These are phyloP conservation scores for Phalloptychus januarius DNA, from an alignment of 2,797 vertebrate genomes.

Conservation along the genomic window DNA sequence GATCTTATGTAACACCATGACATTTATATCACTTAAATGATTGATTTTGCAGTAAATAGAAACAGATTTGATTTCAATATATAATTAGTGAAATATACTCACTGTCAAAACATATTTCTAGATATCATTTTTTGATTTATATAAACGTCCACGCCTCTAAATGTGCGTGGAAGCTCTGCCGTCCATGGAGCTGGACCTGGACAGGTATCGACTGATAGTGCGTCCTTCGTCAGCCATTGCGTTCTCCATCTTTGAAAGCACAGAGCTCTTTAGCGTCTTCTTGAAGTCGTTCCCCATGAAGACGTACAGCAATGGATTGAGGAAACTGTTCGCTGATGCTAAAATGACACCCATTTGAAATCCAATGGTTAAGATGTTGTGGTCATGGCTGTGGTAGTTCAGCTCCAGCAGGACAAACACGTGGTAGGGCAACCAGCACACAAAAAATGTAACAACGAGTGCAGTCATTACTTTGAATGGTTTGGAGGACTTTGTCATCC, in stretches of 20 bases:
- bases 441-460: constrained; percentile 89
- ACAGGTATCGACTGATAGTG: constrained; percentile 86
- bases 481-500: constrained; percentile 86
- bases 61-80: background rate
- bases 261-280: constrained; percentile 84
- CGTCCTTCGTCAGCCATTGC: constrained; percentile 89
- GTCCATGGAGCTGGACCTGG: constrained; percentile 83
- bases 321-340: constrained; percentile 88
- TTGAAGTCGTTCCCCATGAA: constrained; percentile 94
- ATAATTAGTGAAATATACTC: background rate
- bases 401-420: constrained; percentile 69
- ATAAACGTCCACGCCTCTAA: constrained; percentile 34
- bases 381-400: constrained; percentile 7
- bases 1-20: background rate
- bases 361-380: constrained; percentile 1
- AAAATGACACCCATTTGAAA: constrained; percentile 49
- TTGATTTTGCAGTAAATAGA: background rate
- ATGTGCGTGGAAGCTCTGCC: constrained; percentile 77
- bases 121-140: background rate
- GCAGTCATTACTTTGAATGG: constrained; percentile 91
- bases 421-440: constrained; percentile 81
- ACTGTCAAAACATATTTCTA: constrained; percentile 9
- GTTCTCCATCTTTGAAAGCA: constrained; percentile 89
- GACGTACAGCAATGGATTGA: constrained; percentile 94
- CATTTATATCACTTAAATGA: background rate